Evolutionary conservation across 1,140 invertebrate species (phyloP).

Genomic region (Saxidomus purpurata): DNA sequence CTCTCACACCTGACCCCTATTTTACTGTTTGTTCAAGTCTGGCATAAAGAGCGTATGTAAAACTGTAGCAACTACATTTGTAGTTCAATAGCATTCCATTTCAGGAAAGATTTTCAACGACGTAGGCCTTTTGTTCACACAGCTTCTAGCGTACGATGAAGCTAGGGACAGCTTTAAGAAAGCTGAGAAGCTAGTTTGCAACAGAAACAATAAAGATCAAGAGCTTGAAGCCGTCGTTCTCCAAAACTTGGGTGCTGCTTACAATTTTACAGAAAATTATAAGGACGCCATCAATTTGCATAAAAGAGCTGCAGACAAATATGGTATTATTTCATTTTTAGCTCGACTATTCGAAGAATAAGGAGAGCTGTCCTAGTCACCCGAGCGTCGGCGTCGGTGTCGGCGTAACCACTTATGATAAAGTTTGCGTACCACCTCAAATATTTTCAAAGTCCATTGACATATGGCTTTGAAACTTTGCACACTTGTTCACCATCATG

Average conservation of each 20-base stretch:
- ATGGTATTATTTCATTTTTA: too few species aligned
- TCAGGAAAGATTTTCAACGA: constrained; percentile 78
- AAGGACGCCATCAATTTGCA: constrained; percentile 73
- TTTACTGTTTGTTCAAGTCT: background rate
- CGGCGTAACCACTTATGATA: too few species aligned
- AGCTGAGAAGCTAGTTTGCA: too few species aligned
- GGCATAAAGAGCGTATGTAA: background rate
- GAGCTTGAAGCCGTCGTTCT: constrained; percentile 75
- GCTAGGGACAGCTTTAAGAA: constrained; percentile 77
- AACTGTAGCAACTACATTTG: background rate
- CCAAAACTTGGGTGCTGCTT: constrained; percentile 80
- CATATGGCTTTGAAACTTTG: too few species aligned
- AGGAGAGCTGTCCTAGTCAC: too few species aligned
- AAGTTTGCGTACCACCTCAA: too few species aligned
- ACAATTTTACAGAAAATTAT: constrained; percentile 76
- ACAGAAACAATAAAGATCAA: background rate
- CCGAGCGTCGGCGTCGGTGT: too few species aligned
- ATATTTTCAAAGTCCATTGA: too few species aligned
- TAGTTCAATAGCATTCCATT: constrained; percentile 36
- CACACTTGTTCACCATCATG: too few species aligned
- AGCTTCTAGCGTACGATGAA: constrained; percentile 70
- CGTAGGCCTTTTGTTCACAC: constrained; percentile 77
- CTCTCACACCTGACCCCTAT: background rate
- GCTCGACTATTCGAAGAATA: too few species aligned
- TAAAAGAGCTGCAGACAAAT: constrained; percentile 70